Percentiles rank a stretch among this genome's conserved stretches.
Evolutionary conservation across 2,888 invertebrate genomes (phyloP).

Genomic region (Oxyteleia sp.): DNA sequence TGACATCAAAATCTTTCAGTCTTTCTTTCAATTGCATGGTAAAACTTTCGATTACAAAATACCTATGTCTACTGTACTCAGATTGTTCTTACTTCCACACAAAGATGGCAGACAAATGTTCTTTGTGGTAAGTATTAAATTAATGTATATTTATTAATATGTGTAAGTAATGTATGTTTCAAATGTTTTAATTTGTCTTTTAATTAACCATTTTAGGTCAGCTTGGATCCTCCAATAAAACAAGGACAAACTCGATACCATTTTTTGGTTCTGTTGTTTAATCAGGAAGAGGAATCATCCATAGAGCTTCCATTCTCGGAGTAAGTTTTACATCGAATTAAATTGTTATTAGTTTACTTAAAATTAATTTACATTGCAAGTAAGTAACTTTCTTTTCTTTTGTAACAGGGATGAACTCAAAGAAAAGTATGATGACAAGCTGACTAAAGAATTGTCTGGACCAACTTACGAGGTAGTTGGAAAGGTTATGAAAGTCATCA

Average conservation of each 20-base stretch:
- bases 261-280: conserved; percentile 97
- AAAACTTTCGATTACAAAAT: conserved; percentile 99
- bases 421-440: conserved; percentile 97
- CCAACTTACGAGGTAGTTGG: conserved; percentile 98
- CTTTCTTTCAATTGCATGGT: conserved; percentile 97
- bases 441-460: conserved; percentile 96
- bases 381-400: conserved; percentile 17
- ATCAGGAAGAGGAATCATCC: conserved; percentile 97
- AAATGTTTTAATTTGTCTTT: neutral
- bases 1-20: conserved; percentile 97
- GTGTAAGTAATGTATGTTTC: neutral
- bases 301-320: conserved; percentile 97
- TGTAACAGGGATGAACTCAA: conserved; percentile 93
- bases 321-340: conserved; percentile 88
- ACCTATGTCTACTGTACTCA: conserved; percentile 97
- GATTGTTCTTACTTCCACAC: conserved; percentile 98
- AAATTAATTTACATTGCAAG: neutral
- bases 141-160: neutral
- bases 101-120: conserved; percentile 99
- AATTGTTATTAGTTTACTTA: conserved; percentile 14
- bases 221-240: conserved; percentile 99
- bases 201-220: conserved; percentile 88
- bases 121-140: conserved; percentile 93
- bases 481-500: conserved; percentile 98
- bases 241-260: conserved; percentile 99